Percentiles rank a stretch among this genome's conserved stretches.
Evolutionary conservation across 2,113 vertebrate genomes (phyloP).

Genomic region (Numenius arquata): DNA sequence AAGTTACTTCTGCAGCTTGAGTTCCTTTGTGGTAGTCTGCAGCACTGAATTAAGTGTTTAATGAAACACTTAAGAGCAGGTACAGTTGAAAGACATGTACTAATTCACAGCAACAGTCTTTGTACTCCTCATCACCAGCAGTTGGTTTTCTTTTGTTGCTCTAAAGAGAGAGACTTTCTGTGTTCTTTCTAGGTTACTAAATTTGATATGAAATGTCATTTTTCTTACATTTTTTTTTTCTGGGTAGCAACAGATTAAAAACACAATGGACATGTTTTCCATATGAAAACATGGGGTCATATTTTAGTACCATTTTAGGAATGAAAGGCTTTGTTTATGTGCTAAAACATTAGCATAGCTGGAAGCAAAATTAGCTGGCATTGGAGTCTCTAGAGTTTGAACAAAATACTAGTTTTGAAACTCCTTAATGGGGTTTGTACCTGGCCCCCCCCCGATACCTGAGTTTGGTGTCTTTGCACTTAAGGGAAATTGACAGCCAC

Average conservation of each 20-base stretch:
- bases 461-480: neutral
- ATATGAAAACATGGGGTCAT: neutral
- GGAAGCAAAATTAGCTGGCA: neutral
- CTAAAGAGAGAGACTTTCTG: neutral
- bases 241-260: neutral
- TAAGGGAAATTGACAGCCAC: neutral
- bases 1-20: neutral
- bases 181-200: neutral
- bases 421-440: neutral
- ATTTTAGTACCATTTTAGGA: neutral
- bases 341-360: neutral
- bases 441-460: fast-evolving
- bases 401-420: neutral
- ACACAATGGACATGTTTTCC: neutral
- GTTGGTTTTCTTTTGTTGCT: neutral
- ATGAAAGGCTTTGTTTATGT: neutral
- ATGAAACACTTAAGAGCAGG: neutral
- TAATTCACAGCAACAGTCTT: neutral
- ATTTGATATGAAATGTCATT: neutral
- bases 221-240: neutral
- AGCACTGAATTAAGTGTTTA: neutral
- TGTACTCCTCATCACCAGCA: neutral
- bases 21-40: neutral
- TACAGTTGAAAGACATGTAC: neutral
- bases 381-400: neutral